Base-by-base conservation (phyloP, 2,113 vertebrate genomes). In the Turnix velox region DNA sequence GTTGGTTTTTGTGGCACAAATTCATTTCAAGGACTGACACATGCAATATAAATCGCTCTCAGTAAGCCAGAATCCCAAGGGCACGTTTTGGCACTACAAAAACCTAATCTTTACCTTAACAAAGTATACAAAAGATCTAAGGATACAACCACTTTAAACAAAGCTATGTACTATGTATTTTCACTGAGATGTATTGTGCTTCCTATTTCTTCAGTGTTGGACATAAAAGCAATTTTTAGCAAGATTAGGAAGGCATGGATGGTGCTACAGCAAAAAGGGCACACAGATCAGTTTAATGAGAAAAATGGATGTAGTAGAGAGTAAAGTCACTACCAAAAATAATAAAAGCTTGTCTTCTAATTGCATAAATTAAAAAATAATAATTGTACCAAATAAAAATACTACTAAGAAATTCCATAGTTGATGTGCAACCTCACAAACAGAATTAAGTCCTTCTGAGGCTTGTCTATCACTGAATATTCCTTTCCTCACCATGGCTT, bases 1-100 rank as follows among this genome's bases (percentile, higher is more conserved):
- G 80, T 84, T 92, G 58, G 87, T 97, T 97, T 97, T 91, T 93
- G 87, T 95, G 84, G 67, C 91, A 92, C 84, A 95, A 96, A 96
- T 97, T 94, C 86, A 95, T 96, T 93, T 88, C 94, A 87, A 85
- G 94, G 80, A 58, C 86, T 93, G 84, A 95, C 95, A 90, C 88
- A 91, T 84, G 90, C 40, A 81, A 89, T 49, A 52, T 75, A 84
- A 87, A 93, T 96, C 94, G 77, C 87, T 94, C 81, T 94, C 80
- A 80, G 62, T 43, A 88, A 82, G 55, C 27, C 43, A 90, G 52
- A 78, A 91, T 68, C 69, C 67, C 0, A 0, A 84, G 42, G 79
- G 73, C 42, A 62, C 1, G 1, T 82, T 92, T 90, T 90, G 83
- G 80, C 73, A 76, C 37, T 77, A 25, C 66, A 52, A 40, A 63